Evolutionary conservation across 2,888 invertebrate genomes (phyloP), one percentile per base, ranked within the genome.

Genomic region (Protodeltote pygarga): DNA sequence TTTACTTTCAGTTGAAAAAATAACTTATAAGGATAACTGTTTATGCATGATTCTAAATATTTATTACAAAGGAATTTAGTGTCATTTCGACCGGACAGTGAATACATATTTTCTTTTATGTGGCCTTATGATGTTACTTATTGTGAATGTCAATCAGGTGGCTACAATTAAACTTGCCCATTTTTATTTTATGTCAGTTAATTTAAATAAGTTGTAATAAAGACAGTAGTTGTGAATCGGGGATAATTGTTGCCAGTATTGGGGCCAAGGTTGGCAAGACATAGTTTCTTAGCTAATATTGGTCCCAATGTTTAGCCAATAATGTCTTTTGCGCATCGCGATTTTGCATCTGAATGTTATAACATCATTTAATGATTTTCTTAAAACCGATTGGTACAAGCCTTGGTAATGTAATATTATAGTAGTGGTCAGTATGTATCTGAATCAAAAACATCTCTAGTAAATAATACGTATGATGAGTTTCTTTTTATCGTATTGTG

Each of bases 71-170:
- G 38, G 28, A 35, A 39, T 37, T 32, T 21, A 25, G 38, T 57
- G 54, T 68, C 37, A 28, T 38, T 42, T 64, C 27, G 49, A 52
- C 23, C 59, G 55, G 66, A 61, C 23, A 50, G 37, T 47, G 57
- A 53, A 65, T 42, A 14, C 49, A 27, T 33, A 19, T 64, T 64
- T 71, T 64, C 61, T 42, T 65, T 63, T 68, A 67, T 59, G 75
- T 74, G 75, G 77, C 77, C 77, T 77, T 77, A 74, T 68, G 51
- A 58, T 69, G 65, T 75, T 73, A 72, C 59, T 57, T 67, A 60
- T 61, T 72, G 45, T 53, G 21, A 29, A 52, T 50, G 53, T 28
- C 21, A n/a, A 66, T 59, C 61, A 53, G 42, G 48, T 58, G 57
- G 48, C 55, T 51, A 29, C 63, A 60, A 59, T 52, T 28, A 49